Evolutionary conservation across 2,797 vertebrate species (phyloP).

Genomic region (Vultur gryphus): DNA sequence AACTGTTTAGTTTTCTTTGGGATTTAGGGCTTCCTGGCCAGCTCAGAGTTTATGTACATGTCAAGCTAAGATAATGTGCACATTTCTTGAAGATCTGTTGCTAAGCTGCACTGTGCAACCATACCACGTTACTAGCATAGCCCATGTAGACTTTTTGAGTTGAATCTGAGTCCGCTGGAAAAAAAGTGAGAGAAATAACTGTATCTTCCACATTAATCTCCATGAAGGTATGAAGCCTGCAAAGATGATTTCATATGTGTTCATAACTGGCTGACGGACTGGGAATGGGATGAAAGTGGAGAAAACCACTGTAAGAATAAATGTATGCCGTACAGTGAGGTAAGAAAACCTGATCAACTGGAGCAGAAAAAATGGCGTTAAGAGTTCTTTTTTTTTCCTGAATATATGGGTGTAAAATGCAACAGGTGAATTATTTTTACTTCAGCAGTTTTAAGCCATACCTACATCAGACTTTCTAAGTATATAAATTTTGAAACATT

Average conservation of each 20-base stretch:
- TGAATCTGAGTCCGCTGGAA: not conserved
- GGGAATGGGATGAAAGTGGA: slow-evolving; percentile 58
- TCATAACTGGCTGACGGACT: slow-evolving; percentile 69
- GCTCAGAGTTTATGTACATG: not conserved
- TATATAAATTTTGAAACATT: not conserved
- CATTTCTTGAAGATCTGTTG: not conserved
- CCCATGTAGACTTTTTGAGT: not conserved
- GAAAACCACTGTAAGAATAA: slow-evolving; percentile 66
- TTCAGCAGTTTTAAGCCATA: not conserved
- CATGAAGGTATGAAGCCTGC: slow-evolving; percentile 73
- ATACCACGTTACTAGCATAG: not conserved
- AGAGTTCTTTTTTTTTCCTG: not conserved
- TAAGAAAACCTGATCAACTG: slow-evolving; percentile 20
- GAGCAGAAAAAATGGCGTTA: not conserved
- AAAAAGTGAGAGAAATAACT: slow-evolving; percentile 1
- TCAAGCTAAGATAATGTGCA: not conserved
- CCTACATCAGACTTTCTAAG: not conserved
- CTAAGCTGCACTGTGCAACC: not conserved
- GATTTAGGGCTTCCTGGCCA: not conserved
- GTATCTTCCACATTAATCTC: not conserved
- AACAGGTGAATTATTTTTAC: not conserved
- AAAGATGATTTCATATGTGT: slow-evolving; percentile 66
- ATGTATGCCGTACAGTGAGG: slow-evolving; percentile 66
- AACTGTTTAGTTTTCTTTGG: not conserved
- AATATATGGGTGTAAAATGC: not conserved